These are phyloP conservation scores for Drosophila lacicola DNA, from an alignment of 2,888 invertebrate genomes.

Conservation along the genomic window DNA sequence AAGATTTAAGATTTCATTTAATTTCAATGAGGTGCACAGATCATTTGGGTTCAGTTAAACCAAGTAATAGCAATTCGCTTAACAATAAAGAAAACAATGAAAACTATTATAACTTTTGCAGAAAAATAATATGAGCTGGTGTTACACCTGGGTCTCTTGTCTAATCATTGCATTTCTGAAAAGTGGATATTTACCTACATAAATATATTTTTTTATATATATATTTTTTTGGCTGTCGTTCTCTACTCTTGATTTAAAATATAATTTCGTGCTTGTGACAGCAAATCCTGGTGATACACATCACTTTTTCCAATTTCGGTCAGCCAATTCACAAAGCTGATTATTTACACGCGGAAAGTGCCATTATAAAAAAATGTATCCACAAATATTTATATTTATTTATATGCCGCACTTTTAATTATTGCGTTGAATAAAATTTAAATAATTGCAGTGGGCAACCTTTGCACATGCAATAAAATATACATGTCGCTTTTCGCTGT, in stretches of 20 bases:
- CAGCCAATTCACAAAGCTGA: conserved; percentile 23
- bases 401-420: conserved; percentile 54
- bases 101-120: no score
- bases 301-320: conserved; percentile 4
- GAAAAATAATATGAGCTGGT: no score
- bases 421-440: conserved; percentile 42
- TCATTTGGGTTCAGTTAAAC: no score
- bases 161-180: no score
- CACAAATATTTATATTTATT: conserved; percentile 52
- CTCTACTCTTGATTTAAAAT: neutral
- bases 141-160: no score
- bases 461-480: neutral
- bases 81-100: no score
- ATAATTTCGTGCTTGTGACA: neutral
- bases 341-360: conserved; percentile 27
- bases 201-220: no score
- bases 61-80: no score
- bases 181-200: no score
- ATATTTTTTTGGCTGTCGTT: no score
- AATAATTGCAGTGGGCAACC: conserved; percentile 19
- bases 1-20: neutral
- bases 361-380: conserved; percentile 29
- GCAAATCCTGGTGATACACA: neutral
- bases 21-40: neutral
- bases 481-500: no score